Evolutionary conservation across 2,797 vertebrate species (phyloP), one percentile per base, ranked within the genome.

Genomic region (Pyrocephalus nanus): DNA sequence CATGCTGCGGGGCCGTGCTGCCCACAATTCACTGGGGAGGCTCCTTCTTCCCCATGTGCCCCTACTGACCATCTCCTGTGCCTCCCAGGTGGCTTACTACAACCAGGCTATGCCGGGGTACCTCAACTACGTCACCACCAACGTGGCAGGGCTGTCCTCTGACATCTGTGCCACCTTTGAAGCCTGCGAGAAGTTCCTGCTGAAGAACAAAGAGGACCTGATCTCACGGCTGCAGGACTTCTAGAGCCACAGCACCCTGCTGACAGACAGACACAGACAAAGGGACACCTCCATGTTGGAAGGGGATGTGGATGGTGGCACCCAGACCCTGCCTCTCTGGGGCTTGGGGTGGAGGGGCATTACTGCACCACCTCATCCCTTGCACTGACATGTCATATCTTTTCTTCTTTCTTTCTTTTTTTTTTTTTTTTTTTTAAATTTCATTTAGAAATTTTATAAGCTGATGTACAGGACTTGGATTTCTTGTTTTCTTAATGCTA

Each of bases 31-130:
- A 1, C 8, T 1, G 4, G 16, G 50, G 64, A 43, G 36, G 61
- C 11, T 45, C 12, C 26, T 21, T 15, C 22, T 19, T 50, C 21
- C 21, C 4, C 53, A 12, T 1, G 1, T 11, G 15, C 19, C 72
- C n/a, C 38, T 73, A 16, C 55, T 83, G 38, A 80, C 47, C 48
- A 3, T 19, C 30, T 48, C 62, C 69, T 20, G 30, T 34, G 45
- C n/a, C 61, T 97, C 19, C 36, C 97, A 99, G 99, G 98, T 99
- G 83, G 98, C 99, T 57, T 99, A 99, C 97, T 99, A 99, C 97
- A 99, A 99, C 97, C 99, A 99, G 97, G 99, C 98, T 22, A 99
- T 98, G 1, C 98, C 98, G 0, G 99, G 98, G 15, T 97, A 99
- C 78, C 98, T 99, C 76, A 98, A 98, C 73, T 99, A 99, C 0